Evolutionary conservation across 2,888 invertebrate genomes (phyloP).

Genomic region (Metellina segmentata): DNA sequence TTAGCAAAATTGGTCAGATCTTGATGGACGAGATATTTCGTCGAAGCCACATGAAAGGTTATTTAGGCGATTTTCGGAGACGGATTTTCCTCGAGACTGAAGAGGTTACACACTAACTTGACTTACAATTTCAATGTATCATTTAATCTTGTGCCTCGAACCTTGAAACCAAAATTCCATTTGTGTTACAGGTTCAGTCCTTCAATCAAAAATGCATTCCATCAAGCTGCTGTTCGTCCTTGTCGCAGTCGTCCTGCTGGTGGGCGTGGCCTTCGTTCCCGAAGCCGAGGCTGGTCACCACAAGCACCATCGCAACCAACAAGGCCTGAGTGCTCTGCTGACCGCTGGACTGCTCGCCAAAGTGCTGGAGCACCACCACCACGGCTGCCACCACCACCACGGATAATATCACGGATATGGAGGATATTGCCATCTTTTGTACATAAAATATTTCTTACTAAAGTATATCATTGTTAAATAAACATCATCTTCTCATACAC

Average conservation of each 20-base stretch:
- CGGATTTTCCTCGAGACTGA: too few species aligned
- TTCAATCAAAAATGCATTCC: constrained; percentile 35
- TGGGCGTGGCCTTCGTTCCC: constrained; percentile 50
- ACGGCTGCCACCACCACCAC: constrained; percentile 67
- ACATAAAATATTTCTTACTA: neutral
- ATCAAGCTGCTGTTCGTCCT: constrained; percentile 45
- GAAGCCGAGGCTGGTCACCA: constrained; percentile 50
- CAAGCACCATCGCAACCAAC: neutral
- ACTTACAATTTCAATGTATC: neutral
- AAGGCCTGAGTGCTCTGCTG: constrained; percentile 52
- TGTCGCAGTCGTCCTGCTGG: constrained; percentile 24
- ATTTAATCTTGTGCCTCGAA: neutral
- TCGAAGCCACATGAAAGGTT: too few species aligned
- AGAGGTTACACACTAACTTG: neutral
- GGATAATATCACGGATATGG: constrained; percentile 17
- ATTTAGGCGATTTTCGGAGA: too few species aligned
- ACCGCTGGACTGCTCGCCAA: constrained; percentile 65
- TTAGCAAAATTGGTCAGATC: too few species aligned
- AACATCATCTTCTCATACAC: constrained; percentile 7
- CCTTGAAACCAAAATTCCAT: neutral
- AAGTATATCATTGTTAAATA: constrained; percentile 40
- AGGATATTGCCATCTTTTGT: neutral
- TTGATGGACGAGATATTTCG: too few species aligned
- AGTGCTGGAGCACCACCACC: constrained; percentile 63
- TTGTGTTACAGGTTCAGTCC: neutral